These are phyloP conservation scores for Gallinago paraguaiae DNA, from an alignment of 2,113 vertebrate species.

Conservation along the genomic window DNA sequence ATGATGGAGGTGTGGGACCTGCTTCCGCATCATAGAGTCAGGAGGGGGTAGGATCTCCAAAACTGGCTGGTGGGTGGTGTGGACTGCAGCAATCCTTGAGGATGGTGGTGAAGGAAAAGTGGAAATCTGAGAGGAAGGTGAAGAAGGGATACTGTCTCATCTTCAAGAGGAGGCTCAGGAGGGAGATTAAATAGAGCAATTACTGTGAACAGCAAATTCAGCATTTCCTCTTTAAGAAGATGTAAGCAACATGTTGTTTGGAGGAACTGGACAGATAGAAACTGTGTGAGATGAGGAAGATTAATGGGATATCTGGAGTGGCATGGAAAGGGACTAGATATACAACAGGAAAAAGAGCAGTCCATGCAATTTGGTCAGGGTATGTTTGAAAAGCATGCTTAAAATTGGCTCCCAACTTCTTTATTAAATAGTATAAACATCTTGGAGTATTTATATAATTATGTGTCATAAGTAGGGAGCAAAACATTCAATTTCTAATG, in stretches of 20 bases:
- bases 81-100: not conserved
- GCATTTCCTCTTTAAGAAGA: slow-evolving; percentile 14
- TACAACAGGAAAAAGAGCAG: not conserved
- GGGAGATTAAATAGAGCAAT: not conserved
- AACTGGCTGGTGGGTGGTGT: not conserved
- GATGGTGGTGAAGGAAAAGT: not conserved
- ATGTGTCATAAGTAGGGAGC: not conserved
- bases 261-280: not conserved
- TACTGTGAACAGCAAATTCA: not conserved
- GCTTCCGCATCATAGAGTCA: rapidly evolving
- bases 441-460: not conserved
- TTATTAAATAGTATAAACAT: not conserved
- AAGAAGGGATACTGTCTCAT: not conserved
- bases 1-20: not conserved
- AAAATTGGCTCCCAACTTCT: not conserved
- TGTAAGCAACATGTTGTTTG: not conserved
- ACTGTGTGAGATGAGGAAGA: not conserved
- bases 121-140: not conserved
- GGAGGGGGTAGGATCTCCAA: not conserved
- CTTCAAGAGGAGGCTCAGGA: not conserved
- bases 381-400: not conserved
- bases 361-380: not conserved
- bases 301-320: not conserved
- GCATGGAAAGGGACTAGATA: not conserved
- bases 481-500: not conserved